Evolutionary conservation across 92 coral and sea anemone species (phyloP).

Genomic region (Blastomussa wellsi): DNA sequence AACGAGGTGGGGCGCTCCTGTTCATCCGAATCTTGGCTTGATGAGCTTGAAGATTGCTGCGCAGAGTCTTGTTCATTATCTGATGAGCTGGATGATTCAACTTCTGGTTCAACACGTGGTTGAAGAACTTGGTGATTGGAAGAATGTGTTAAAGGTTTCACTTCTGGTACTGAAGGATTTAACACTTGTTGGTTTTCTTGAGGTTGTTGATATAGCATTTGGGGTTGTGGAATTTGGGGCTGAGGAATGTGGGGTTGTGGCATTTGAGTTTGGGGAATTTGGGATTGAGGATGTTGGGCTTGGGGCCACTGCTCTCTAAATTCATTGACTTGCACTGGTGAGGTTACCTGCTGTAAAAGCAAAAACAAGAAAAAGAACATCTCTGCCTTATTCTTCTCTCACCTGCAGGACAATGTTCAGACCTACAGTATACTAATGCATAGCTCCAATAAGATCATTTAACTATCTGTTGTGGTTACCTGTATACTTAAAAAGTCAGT

Average conservation of each 20-base stretch:
- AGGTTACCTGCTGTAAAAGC: conserved; percentile 11
- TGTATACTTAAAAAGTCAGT: too few relatives aligned
- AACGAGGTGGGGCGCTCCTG: conserved; percentile 27
- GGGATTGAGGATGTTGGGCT: conserved; percentile 24
- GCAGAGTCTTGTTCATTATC: conserved; percentile 26
- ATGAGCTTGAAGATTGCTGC: conserved; percentile 38
- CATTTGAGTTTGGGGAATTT: conserved; percentile 7
- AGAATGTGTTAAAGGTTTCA: conserved; percentile 7
- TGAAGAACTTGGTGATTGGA: background rate
- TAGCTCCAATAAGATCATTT: too few relatives aligned
- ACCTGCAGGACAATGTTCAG: too few relatives aligned
- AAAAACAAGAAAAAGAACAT: background rate
- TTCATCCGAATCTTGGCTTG: conserved; percentile 26
- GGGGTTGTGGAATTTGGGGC: conserved; percentile 9
- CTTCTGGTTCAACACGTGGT: conserved; percentile 19
- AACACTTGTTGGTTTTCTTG: conserved; percentile 2
- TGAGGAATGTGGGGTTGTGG: conserved; percentile 19
- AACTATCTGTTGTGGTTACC: too few relatives aligned
- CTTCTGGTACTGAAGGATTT: background rate
- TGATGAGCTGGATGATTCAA: conserved; percentile 34
- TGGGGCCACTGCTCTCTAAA: conserved; percentile 42
- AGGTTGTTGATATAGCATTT: conserved; percentile 26
- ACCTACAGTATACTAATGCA: too few relatives aligned
- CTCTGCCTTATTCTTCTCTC: too few relatives aligned
- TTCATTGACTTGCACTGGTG: conserved; percentile 39